Percentiles rank a stretch among this genome's conserved stretches.
Conservation (phyloP, 1,140 invertebrate species). For the Cyclargus thomasi region DNA sequence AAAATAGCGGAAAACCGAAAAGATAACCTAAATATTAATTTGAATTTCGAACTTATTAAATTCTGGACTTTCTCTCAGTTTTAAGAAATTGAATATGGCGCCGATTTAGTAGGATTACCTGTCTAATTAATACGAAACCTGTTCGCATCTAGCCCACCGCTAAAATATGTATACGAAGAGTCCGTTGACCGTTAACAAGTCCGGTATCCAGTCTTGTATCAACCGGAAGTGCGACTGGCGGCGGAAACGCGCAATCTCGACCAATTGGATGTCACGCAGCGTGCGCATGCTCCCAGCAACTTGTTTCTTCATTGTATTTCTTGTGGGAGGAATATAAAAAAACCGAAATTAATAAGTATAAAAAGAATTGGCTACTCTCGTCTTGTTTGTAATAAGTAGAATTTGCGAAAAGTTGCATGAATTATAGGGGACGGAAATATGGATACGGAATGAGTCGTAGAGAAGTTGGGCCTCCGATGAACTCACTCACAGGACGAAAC, state of each 20-base stretch:
- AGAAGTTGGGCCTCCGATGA: too few species aligned
- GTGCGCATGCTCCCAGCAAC: conserved; percentile 41
- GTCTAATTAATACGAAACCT: not conserved
- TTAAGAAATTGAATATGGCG: not conserved
- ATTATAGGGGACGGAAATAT: too few species aligned
- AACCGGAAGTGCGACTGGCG: conserved; percentile 51
- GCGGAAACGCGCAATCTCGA: conserved; percentile 69
- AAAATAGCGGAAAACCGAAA: not conserved
- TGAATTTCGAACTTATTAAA: not conserved
- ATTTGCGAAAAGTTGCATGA: too few species aligned
- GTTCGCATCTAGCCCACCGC: conserved; percentile 7
- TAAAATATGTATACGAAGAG: conserved; percentile 27
- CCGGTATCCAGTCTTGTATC: conserved; percentile 49
- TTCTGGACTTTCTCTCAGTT: not conserved
- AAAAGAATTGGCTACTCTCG: too few species aligned
- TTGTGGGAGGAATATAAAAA: not conserved
- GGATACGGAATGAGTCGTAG: too few species aligned
- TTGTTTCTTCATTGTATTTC: conserved; percentile 18
- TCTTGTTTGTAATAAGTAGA: not conserved
- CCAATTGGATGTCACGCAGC: conserved; percentile 69
- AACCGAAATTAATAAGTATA: too few species aligned
- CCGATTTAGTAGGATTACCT: not conserved
- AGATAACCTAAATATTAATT: not conserved
- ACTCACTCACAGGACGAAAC: too few species aligned
- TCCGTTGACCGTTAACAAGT: conserved; percentile 60